Evolutionary conservation across 2,888 invertebrate genomes (phyloP).

Genomic region (Sisyra terminalis): DNA sequence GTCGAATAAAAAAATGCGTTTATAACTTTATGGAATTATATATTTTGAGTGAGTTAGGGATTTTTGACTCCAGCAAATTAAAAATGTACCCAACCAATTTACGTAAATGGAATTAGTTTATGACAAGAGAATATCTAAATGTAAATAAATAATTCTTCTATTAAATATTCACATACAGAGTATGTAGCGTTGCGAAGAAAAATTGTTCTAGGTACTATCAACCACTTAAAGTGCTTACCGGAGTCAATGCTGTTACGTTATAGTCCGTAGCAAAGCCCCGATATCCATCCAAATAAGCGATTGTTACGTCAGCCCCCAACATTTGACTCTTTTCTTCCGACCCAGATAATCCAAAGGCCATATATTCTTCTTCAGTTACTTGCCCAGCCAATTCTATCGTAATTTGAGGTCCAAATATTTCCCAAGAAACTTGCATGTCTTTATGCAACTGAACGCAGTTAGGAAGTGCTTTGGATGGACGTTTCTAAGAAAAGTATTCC

Average conservation of each 20-base stretch:
- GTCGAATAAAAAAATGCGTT: too few relatives aligned
- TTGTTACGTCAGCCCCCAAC: conserved; percentile 71
- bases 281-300: conserved; percentile 54
- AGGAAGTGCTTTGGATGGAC: conserved; percentile 46
- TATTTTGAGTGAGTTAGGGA: too few relatives aligned
- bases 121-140: too few relatives aligned
- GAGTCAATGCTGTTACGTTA: conserved; percentile 66
- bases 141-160: too few relatives aligned
- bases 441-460: conserved; percentile 77
- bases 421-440: conserved; percentile 73
- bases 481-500: conserved; percentile 24
- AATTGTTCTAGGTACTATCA: too few relatives aligned
- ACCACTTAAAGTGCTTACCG: conserved; percentile 31
- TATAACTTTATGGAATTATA: too few relatives aligned
- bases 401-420: conserved; percentile 75
- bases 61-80: too few relatives aligned
- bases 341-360: conserved; percentile 81
- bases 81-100: too few relatives aligned
- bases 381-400: conserved; percentile 71
- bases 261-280: conserved; percentile 68
- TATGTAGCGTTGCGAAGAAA: too few relatives aligned
- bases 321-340: conserved; percentile 51
- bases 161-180: too few relatives aligned
- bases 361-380: conserved; percentile 60
- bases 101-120: too few relatives aligned